Conservation (phyloP, 2,797 vertebrate species). For the Galaxias olidus region DNA sequence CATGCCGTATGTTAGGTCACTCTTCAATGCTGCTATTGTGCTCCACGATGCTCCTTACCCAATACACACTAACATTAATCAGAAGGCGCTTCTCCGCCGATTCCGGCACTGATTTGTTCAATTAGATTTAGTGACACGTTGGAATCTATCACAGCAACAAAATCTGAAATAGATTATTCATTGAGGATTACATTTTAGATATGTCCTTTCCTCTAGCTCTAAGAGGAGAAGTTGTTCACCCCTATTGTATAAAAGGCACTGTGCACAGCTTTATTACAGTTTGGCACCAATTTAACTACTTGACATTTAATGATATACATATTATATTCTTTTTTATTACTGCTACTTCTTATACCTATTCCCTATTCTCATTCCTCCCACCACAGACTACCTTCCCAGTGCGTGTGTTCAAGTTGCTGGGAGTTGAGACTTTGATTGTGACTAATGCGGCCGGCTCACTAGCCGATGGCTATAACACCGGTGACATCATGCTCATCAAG, state of each 20-base stretch:
- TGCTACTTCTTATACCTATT: conserved; percentile 25
- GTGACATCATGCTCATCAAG: conserved; percentile 85
- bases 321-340: conserved; percentile 1
- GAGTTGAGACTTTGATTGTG: conserved; percentile 80
- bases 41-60: conserved; percentile 6
- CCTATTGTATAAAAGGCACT: too few species aligned
- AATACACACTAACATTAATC: conserved; percentile 1
- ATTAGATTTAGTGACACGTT: too few species aligned
- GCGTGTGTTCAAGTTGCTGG: conserved; percentile 80
- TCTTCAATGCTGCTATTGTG: conserved; percentile 62
- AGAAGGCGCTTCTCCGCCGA: too few species aligned
- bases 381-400: conserved; percentile 81
- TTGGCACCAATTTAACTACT: too few species aligned
- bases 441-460: conserved; percentile 84
- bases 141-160: too few species aligned
- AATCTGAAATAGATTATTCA: too few species aligned
- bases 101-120: too few species aligned
- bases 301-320: too few species aligned
- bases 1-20: conserved; percentile 51
- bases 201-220: too few species aligned
- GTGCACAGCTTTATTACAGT: too few species aligned
- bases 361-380: conserved; percentile 1
- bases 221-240: too few species aligned
- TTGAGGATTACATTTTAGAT: too few species aligned
- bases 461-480: conserved; percentile 71